These are phyloP conservation scores for Guaruba guarouba DNA, from an alignment of 2,113 vertebrate species.

Conservation along the genomic window DNA sequence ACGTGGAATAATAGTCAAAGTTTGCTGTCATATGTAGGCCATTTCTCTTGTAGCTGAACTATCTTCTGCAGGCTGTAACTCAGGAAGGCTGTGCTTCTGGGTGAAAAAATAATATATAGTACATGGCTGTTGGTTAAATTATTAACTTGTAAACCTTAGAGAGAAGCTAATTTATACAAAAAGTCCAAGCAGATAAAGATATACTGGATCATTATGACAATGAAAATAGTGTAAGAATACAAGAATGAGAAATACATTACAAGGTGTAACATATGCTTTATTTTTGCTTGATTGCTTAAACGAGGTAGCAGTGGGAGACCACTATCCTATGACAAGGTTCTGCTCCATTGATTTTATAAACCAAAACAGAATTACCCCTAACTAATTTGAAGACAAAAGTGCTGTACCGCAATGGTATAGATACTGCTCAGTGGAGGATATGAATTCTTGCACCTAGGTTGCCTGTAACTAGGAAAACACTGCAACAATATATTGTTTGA, in stretches of 20 bases:
- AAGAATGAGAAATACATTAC: conserved; percentile 68
- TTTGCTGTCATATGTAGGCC: conserved; percentile 54
- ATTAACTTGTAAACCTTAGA: conserved; percentile 61
- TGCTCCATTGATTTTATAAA: conserved; percentile 58
- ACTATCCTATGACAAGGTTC: conserved; percentile 27
- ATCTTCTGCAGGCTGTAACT: conserved; percentile 1
- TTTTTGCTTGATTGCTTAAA: conserved; percentile 71
- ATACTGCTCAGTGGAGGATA: conserved; percentile 1
- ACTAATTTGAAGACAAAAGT: not conserved
- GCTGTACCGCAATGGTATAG: not conserved
- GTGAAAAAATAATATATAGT: conserved; percentile 59
- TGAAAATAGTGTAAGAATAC: conserved; percentile 68
- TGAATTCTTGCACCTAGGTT: not conserved
- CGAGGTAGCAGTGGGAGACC: conserved; percentile 65
- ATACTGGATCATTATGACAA: conserved; percentile 65
- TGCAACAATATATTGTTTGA: not conserved
- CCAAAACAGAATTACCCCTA: conserved; percentile 55
- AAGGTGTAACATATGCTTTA: conserved; percentile 72
- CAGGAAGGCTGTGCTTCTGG: conserved; percentile 40
- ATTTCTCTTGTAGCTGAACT: conserved; percentile 38
- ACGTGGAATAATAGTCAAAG: not conserved
- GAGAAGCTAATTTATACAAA: conserved; percentile 63
- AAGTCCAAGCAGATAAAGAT: conserved; percentile 59
- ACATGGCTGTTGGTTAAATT: conserved; percentile 65
- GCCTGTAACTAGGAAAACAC: not conserved